These are phyloP conservation scores for Augochlorella aurata DNA, from an alignment of 2,888 invertebrate species.

Conservation along the genomic window DNA sequence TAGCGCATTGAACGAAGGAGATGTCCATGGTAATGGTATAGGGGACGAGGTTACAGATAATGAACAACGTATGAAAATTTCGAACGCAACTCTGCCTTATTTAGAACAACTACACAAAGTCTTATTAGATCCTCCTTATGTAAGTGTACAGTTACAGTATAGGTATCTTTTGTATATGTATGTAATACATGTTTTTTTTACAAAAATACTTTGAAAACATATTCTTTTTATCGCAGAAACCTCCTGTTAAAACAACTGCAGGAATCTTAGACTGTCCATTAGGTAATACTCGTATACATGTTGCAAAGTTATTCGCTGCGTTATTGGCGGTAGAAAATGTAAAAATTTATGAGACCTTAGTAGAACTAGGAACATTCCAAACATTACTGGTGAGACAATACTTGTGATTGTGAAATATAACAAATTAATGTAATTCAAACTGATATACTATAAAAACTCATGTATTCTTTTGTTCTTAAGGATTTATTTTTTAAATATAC, in stretches of 20 bases:
- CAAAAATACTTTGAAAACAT: not conserved
- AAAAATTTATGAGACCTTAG: constrained; percentile 87
- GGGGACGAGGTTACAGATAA: constrained; percentile 82
- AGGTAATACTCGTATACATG: constrained; percentile 91
- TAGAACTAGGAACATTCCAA: constrained; percentile 83
- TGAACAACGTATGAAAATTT: constrained; percentile 85
- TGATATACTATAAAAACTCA: not conserved
- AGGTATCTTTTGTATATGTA: not conserved
- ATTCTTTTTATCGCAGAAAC: constrained; percentile 82
- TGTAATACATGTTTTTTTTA: not conserved
- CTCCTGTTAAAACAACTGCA: constrained; percentile 87
- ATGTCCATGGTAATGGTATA: constrained; percentile 71
- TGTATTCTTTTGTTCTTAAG: constrained; percentile 80
- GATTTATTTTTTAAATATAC: constrained; percentile 94
- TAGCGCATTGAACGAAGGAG: constrained; percentile 68
- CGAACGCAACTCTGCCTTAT: constrained; percentile 86
- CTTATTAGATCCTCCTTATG: constrained; percentile 88
- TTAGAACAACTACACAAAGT: constrained; percentile 88
- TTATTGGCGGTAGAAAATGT: constrained; percentile 89
- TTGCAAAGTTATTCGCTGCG: constrained; percentile 90
- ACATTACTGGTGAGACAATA: constrained; percentile 83
- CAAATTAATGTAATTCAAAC: not conserved
- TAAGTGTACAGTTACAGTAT: constrained; percentile 76
- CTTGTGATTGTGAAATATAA: constrained; percentile 17
- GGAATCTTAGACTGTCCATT: constrained; percentile 89